A percentile compares a stretch with the other conserved stretches of the same genome.
Evolutionary conservation across 2,888 invertebrate species (phyloP).

Genomic region (Acrobasis repandana): DNA sequence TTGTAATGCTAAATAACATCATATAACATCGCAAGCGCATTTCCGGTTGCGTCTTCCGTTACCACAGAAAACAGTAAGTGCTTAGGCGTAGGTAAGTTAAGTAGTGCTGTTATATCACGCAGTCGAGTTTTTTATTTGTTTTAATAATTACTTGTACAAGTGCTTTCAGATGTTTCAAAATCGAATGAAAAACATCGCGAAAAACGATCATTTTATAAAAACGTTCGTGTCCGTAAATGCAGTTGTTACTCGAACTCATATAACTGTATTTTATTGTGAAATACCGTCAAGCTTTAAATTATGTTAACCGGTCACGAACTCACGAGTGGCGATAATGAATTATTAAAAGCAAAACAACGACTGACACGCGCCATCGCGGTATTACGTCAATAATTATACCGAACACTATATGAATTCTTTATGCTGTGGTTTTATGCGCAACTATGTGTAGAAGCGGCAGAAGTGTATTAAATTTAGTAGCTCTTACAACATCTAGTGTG

Average conservation of each 20-base stretch:
- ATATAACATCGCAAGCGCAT: too few relatives aligned
- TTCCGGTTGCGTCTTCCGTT: too few relatives aligned
- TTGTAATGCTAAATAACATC: too few relatives aligned
- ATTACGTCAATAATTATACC: constrained; percentile 68
- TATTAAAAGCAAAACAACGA: constrained; percentile 57
- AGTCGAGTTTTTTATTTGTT: too few relatives aligned
- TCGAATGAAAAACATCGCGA: too few relatives aligned
- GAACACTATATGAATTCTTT: constrained; percentile 58
- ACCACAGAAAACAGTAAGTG: too few relatives aligned
- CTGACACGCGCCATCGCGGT: constrained; percentile 36
- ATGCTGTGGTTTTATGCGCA: constrained; percentile 36
- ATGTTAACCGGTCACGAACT: constrained; percentile 52
- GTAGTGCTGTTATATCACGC: too few relatives aligned
- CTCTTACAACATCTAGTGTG: too few relatives aligned
- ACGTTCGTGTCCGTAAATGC: constrained; percentile 2
- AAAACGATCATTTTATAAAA: neutral
- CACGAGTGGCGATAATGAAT: constrained; percentile 46
- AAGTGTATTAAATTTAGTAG: too few relatives aligned
- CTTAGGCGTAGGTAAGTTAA: too few relatives aligned
- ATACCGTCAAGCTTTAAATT: constrained; percentile 45
- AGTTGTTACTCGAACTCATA: neutral
- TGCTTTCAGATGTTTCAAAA: too few relatives aligned
- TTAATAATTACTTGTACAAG: too few relatives aligned
- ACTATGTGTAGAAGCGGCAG: constrained; percentile 20
- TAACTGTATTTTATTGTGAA: neutral